Conservation (phyloP, 2,888 invertebrate genomes). For the Nomada ferruginata region DNA sequence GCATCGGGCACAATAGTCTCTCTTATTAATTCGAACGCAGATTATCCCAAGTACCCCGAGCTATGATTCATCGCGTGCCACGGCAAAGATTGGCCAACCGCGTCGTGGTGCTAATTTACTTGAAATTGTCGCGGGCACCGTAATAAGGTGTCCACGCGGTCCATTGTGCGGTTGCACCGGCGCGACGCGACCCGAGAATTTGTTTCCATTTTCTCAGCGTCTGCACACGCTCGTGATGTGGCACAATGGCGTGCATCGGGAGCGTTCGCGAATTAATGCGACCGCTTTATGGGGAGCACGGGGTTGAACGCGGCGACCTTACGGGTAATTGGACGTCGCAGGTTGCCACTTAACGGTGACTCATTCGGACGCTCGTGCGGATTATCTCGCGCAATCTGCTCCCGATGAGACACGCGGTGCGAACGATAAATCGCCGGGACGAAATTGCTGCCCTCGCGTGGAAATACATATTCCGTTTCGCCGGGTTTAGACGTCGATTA, state of each 20-base stretch:
- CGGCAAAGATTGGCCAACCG: slow-evolving; percentile 8
- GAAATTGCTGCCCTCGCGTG: slow-evolving; percentile 26
- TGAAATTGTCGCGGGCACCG: slow-evolving; percentile 49
- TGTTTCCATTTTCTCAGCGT: slow-evolving; percentile 52
- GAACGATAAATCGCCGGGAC: slow-evolving; percentile 48
- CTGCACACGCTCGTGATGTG: slow-evolving; percentile 57
- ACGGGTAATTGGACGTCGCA: slow-evolving; percentile 70
- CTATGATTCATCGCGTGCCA: slow-evolving; percentile 42
- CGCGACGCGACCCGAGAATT: slow-evolving; percentile 26
- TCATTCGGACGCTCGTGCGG: slow-evolving; percentile 63
- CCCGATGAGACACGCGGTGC: slow-evolving; percentile 56
- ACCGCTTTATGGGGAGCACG: slow-evolving; percentile 53
- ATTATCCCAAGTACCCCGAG: slow-evolving; percentile 8
- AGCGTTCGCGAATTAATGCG: slow-evolving; percentile 65
- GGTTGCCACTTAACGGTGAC: slow-evolving; percentile 71
- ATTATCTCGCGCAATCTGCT: slow-evolving; percentile 69
- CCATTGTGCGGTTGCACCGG: slow-evolving; percentile 57
- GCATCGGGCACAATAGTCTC: background rate
- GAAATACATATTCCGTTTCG: slow-evolving; percentile 9
- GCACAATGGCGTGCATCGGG: slow-evolving; percentile 62
- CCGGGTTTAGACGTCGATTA: slow-evolving; percentile 11
- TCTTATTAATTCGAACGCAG: slow-evolving; percentile 21
- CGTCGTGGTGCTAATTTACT: slow-evolving; percentile 53
- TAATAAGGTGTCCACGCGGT: slow-evolving; percentile 49
- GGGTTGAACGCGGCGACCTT: slow-evolving; percentile 70